These are phyloP conservation scores for Scaptomyza cyrtandrae DNA, from an alignment of 2,888 invertebrate species.

Conservation along the genomic window DNA sequence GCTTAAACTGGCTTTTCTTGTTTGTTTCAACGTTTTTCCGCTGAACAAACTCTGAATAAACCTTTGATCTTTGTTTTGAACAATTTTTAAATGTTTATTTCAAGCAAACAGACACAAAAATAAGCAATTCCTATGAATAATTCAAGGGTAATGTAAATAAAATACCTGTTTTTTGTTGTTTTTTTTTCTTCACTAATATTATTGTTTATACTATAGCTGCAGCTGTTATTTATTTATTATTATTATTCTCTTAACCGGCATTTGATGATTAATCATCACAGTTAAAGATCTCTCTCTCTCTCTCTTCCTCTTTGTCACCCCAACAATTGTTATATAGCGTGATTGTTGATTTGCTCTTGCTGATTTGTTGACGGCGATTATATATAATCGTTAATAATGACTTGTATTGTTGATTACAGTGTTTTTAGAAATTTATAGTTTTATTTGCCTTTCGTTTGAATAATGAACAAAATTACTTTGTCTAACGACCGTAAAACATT, in stretches of 20 bases:
- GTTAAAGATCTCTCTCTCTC: not conserved
- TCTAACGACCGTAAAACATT: not conserved
- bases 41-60: slow-evolving; percentile 5
- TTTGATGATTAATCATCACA: slow-evolving; percentile 31
- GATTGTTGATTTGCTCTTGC: slow-evolving; percentile 21
- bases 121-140: slow-evolving; percentile 38
- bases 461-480: slow-evolving; percentile 21
- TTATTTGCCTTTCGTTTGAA: slow-evolving; percentile 9
- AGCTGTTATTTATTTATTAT: slow-evolving; percentile 4
- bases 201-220: slow-evolving; percentile 25
- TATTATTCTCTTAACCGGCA: slow-evolving; percentile 8
- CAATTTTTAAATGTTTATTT: not conserved
- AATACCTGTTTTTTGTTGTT: slow-evolving; percentile 3
- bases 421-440: slow-evolving; percentile 2
- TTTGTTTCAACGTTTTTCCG: no score
- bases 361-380: no score
- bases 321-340: slow-evolving; percentile 8
- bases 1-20: not conserved
- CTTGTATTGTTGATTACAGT: not conserved
- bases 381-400: not conserved
- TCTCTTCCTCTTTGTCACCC: not conserved
- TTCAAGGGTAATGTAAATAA: slow-evolving; percentile 21
- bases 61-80: slow-evolving; percentile 15
- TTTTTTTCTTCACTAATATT: not conserved
- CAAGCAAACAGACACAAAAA: no score